Percentiles rank a stretch among this genome's conserved stretches.
Conservation (phyloP, 2,797 vertebrate genomes). For the Alfaro cultratus region DNA sequence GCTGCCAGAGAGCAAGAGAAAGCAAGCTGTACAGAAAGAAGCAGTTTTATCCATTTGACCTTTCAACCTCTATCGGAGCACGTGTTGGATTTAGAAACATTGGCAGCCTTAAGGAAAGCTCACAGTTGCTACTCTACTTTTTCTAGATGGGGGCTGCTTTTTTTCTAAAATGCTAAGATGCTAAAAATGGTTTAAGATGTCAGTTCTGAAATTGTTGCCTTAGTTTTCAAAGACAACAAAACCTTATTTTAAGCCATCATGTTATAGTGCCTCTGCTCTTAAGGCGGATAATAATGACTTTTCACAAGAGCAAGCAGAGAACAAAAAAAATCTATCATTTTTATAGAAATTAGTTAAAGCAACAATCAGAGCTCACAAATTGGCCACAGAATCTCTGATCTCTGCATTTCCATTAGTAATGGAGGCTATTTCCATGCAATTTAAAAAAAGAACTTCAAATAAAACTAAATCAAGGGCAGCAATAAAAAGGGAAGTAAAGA, state of each 20-base stretch:
- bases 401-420: background rate
- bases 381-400: background rate
- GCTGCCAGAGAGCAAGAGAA: background rate
- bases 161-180: background rate
- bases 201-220: background rate
- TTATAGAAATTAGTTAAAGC: background rate
- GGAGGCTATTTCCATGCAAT: background rate
- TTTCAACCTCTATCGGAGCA: background rate
- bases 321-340: background rate
- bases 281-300: background rate
- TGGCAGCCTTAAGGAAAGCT: background rate
- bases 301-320: background rate
- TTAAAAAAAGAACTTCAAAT: background rate
- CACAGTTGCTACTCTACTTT: background rate
- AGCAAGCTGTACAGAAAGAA: background rate
- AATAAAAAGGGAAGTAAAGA: slow-evolving; percentile 8
- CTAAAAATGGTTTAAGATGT: background rate
- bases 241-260: background rate
- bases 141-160: background rate
- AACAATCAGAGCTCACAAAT: background rate
- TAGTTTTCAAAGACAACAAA: background rate
- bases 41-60: background rate
- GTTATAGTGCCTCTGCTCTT: background rate
- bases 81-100: background rate
- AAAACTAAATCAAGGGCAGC: background rate